These are phyloP conservation scores for Azemiops feae DNA, from an alignment of 2,113 vertebrate species.

Conservation along the genomic window DNA sequence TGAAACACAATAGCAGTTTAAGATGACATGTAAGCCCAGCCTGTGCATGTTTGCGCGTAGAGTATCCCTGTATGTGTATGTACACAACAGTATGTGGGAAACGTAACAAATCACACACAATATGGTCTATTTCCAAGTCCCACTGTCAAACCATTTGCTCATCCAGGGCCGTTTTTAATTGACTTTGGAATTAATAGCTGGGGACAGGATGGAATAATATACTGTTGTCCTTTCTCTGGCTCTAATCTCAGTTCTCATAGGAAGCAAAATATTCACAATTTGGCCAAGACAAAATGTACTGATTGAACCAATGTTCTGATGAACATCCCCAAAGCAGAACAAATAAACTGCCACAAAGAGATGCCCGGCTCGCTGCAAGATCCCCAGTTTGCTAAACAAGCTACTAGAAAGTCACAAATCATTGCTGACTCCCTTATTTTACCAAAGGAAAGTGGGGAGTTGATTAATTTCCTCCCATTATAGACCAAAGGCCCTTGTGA, in stretches of 20 bases:
- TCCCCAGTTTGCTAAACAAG: neutral
- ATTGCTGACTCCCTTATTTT: neutral
- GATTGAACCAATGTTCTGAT: neutral
- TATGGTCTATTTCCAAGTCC: neutral
- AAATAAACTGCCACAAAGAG: neutral
- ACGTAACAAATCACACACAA: neutral
- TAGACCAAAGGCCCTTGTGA: slow-evolving; percentile 21
- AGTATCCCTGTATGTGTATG: neutral
- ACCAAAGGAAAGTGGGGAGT: neutral
- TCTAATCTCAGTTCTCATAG: neutral
- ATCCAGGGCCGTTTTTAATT: neutral
- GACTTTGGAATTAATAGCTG: neutral
- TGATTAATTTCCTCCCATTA: neutral
- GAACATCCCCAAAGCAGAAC: neutral
- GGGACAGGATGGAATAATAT: neutral
- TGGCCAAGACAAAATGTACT: neutral
- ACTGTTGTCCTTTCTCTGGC: neutral
- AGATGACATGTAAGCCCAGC: no score
- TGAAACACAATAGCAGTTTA: no score
- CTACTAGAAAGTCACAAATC: slow-evolving; percentile 10
- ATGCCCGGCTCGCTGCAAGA: neutral
- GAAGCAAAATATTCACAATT: neutral
- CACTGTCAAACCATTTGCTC: neutral
- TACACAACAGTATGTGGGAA: neutral
- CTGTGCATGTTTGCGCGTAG: no score